These are phyloP conservation scores for Liparis tanakae DNA, from an alignment of 2,797 vertebrate species.

Conservation along the genomic window DNA sequence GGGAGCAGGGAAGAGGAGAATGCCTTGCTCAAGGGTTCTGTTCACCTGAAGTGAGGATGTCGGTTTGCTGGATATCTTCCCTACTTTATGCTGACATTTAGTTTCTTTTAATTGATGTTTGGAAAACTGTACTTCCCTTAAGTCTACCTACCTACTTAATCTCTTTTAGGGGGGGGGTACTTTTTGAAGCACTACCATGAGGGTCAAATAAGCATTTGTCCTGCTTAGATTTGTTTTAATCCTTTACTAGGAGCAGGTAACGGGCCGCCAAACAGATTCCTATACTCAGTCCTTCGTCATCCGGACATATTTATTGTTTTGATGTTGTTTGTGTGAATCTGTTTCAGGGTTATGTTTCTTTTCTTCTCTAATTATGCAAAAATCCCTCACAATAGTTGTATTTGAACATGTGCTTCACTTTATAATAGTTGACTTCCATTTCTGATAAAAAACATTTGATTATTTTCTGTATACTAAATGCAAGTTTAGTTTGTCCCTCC, in stretches of 20 bases:
- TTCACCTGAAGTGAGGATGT: not conserved
- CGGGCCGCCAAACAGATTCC: not conserved
- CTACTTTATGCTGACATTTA: not conserved
- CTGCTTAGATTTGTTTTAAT: not conserved
- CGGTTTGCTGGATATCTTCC: not conserved
- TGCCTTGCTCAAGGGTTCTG: not conserved
- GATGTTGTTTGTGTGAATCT: not conserved
- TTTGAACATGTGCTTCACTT: not conserved
- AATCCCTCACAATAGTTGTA: not conserved
- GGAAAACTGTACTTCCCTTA: no score
- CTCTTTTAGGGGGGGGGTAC: no score
- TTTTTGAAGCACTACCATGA: no score
- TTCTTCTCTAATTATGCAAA: not conserved
- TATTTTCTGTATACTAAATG: not conserved
- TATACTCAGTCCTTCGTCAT: not conserved
- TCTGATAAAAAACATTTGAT: not conserved
- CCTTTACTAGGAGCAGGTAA: not conserved
- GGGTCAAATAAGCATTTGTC: not conserved
- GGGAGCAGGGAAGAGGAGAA: not conserved
- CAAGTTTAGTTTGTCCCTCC: no score
- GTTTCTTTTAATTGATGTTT: constrained; percentile 4
- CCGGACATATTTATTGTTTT: not conserved
- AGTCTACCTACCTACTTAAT: no score
- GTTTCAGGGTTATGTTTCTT: not conserved
- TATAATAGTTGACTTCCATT: no score